Percentiles rank a stretch among this genome's conserved stretches.
These are phyloP conservation scores for Eustalomyia histrio DNA, from an alignment of 2,888 invertebrate genomes.

Conservation along the genomic window DNA sequence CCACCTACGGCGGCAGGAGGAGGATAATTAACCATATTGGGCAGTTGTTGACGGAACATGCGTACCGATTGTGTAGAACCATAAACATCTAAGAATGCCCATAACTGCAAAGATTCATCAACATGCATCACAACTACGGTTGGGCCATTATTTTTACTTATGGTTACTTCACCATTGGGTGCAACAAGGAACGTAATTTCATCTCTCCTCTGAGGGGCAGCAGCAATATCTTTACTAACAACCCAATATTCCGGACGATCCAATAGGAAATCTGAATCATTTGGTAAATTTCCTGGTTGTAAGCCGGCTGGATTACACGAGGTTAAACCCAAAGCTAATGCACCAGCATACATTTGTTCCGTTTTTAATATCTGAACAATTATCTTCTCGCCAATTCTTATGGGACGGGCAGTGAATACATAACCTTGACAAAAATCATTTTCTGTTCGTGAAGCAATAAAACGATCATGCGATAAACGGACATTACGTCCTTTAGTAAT, in stretches of 20 bases:
- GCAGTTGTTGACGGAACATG: slow-evolving; percentile 81
- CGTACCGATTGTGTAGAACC: slow-evolving; percentile 95
- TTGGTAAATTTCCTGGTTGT: slow-evolving; percentile 88
- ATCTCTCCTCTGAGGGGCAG: slow-evolving; percentile 90
- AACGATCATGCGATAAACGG: slow-evolving; percentile 86
- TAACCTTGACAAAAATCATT: slow-evolving; percentile 97
- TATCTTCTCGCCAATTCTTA: slow-evolving; percentile 92
- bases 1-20: slow-evolving; percentile 66
- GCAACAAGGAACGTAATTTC: slow-evolving; percentile 92
- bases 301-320: slow-evolving; percentile 94
- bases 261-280: slow-evolving; percentile 92
- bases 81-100: slow-evolving; percentile 98
- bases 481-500: slow-evolving; percentile 92
- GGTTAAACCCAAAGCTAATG: slow-evolving; percentile 94
- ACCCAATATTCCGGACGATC: slow-evolving; percentile 99
- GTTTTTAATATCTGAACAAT: slow-evolving; percentile 92
- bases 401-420: slow-evolving; percentile 93
- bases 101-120: slow-evolving; percentile 93
- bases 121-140: slow-evolving; percentile 95
- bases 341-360: slow-evolving; percentile 92
- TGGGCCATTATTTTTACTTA: slow-evolving; percentile 90
- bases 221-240: slow-evolving; percentile 92
- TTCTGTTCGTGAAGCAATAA: slow-evolving; percentile 88
- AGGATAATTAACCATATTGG: slow-evolving; percentile 72
- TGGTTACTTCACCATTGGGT: slow-evolving; percentile 87